Conservation (phyloP, 2,888 invertebrate species). For the Tipula unca region DNA sequence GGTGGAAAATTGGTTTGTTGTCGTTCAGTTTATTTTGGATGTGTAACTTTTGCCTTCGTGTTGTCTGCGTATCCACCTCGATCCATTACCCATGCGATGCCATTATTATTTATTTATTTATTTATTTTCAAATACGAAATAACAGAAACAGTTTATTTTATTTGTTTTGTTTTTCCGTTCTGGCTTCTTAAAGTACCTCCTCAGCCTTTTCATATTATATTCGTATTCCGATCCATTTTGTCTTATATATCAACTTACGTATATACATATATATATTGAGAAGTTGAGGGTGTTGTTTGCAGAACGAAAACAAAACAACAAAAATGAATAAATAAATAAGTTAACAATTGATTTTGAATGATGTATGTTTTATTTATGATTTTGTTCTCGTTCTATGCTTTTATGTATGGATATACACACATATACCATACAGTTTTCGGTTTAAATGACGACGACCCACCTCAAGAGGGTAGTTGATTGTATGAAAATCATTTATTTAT, state of each 20-base stretch:
- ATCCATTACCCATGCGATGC: neutral
- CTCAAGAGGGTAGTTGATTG: neutral
- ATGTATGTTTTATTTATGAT: neutral
- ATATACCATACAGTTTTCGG: neutral
- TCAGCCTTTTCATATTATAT: neutral
- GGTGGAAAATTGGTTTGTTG: neutral
- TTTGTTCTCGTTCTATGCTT: neutral
- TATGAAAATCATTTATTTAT: neutral
- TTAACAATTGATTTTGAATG: neutral
- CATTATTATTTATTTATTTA: neutral
- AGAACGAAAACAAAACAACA: neutral
- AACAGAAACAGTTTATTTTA: neutral
- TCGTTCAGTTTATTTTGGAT: neutral
- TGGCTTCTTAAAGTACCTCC: neutral
- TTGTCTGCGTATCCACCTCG: neutral
- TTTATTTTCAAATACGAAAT: neutral
- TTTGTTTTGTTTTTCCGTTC: neutral
- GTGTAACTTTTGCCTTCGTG: neutral
- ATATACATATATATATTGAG: neutral
- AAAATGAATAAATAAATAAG: neutral
- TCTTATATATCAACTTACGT: neutral
- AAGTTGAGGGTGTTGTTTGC: neutral
- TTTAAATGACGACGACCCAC: neutral
- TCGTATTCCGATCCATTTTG: neutral
- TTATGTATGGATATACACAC: neutral